Evolutionary conservation across 2,888 invertebrate genomes (phyloP).

Genomic region (Thyatira batis): DNA sequence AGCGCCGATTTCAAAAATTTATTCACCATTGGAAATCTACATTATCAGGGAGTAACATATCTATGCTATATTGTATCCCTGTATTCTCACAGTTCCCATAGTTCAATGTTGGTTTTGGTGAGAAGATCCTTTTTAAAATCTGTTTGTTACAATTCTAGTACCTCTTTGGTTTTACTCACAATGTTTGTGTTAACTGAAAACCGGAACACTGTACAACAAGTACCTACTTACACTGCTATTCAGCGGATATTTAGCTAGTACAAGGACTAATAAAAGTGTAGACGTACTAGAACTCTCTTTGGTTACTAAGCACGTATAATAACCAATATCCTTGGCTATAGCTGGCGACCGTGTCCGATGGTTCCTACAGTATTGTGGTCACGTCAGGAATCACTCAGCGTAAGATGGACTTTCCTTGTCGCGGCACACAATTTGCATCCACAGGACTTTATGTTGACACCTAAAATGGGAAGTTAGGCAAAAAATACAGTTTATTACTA

Average conservation of each 20-base stretch:
- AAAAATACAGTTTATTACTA: background rate
- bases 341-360: background rate
- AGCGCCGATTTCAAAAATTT: too few relatives aligned
- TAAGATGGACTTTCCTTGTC: constrained; percentile 54
- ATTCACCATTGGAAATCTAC: too few relatives aligned
- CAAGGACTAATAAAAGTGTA: background rate
- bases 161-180: too few relatives aligned
- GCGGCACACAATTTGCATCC: constrained; percentile 43
- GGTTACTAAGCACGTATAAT: background rate
- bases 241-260: background rate
- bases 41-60: too few relatives aligned
- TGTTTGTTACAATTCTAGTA: too few relatives aligned
- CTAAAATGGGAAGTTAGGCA: background rate
- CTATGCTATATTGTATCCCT: too few relatives aligned
- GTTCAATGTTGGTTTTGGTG: too few relatives aligned
- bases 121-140: too few relatives aligned
- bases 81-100: too few relatives aligned
- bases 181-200: too few relatives aligned
- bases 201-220: too few relatives aligned
- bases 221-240: too few relatives aligned
- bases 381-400: constrained; percentile 42
- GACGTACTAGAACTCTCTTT: background rate
- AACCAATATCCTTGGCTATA: background rate
- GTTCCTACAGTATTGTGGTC: constrained; percentile 29
- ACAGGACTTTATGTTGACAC: background rate